Base-by-base conservation (phyloP, 2,888 invertebrate species). In the Eilema caniola region DNA sequence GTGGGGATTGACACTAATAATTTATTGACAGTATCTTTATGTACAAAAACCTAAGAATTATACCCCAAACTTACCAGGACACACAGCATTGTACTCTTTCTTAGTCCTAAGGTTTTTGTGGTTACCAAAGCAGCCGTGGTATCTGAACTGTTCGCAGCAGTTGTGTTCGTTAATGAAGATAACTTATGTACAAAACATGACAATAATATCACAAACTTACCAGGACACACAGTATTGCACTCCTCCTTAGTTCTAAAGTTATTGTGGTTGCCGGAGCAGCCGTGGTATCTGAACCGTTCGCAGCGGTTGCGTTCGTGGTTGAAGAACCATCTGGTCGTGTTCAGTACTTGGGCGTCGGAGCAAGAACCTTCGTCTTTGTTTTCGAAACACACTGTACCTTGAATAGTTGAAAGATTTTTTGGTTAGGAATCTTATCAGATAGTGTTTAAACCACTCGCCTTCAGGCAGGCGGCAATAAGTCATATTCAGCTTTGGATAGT, bases 61-160 rank as follows among this genome's bases (percentile, higher is more conserved):
- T 37, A 37, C 12, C 12, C 0, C 20, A 41, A 28, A 70, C 87
- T 86, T 83, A 97, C 97, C 97, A 83, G 98, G 98, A 85, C 98
- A 98, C 1, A 98, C 97, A 20, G 96, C 95, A 78, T 97, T 97
- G 90, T 98, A 98, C 79, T 97, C 97, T 41, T 97, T 95, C 84
- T 97, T 97, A 53, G 97, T 97, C 70, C 97, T 96, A 93, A 98
- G 98, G 86, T 98, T 97, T 90, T 98, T 98, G 88, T 97, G 97
- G 86, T 98, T 98, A 59, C 97, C 97, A 61, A 97, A 97, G 85
- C 97, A 97, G n/a, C 97, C 97, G 61, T 96, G 96, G 86, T 96
- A 97, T 24, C 91, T 92, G 88, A 98, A 97, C 14, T 96, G 89
- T 73, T 97, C 96, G 87, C 98, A 98, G 79, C 97, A 96, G 88